Evolutionary conservation across 23 tunicate genomes (phyloP).

Genomic region (Phallusia fumigata): DNA sequence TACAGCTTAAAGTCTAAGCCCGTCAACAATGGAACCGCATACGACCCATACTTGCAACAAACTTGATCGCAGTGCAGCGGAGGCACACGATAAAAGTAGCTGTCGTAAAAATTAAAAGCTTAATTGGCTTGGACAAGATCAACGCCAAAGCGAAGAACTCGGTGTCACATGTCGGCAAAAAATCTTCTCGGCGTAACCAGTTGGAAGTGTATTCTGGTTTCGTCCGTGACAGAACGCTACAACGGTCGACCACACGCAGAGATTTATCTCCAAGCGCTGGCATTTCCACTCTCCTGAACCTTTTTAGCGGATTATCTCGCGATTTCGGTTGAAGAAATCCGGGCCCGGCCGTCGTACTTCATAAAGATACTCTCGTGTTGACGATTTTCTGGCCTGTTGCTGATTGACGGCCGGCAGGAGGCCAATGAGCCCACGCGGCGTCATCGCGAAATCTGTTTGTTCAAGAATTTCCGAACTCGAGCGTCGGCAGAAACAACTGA

Average conservation of each 20-base stretch:
- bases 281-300: background rate
- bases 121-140: no score
- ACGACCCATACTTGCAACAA: no score
- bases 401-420: background rate
- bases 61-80: no score
- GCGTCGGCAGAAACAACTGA: background rate
- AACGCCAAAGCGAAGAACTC: no score
- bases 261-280: background rate
- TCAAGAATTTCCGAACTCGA: slow-evolving; percentile 2
- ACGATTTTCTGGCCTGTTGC: background rate
- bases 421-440: background rate
- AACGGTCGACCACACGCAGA: background rate
- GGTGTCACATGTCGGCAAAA: no score
- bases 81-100: no score
- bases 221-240: background rate
- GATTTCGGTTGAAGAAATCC: slow-evolving; percentile 9
- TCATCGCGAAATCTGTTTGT: background rate
- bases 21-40: no score
- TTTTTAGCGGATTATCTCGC: background rate
- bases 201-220: no score
- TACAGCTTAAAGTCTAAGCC: no score
- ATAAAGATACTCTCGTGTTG: background rate
- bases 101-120: no score
- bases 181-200: no score
- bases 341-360: background rate